Evolutionary conservation across 2,113 vertebrate genomes (phyloP).

Genomic region (Cyanoramphus novaezelandiae): DNA sequence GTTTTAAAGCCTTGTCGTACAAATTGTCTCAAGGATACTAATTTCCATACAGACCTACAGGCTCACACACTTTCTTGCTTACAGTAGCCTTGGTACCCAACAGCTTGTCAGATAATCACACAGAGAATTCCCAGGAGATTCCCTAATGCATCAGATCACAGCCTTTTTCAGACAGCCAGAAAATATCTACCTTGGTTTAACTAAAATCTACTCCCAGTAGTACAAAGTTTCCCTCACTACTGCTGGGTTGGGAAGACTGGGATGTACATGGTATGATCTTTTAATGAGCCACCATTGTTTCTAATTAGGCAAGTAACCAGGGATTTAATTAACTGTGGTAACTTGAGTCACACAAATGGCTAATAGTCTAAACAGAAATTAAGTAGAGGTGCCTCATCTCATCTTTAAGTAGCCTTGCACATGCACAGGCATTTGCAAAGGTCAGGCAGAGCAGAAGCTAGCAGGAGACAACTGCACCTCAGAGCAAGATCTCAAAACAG

Average conservation of each 20-base stretch:
- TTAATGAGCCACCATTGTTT: background rate
- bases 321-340: background rate
- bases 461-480: background rate
- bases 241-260: background rate
- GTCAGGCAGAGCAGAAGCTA: background rate
- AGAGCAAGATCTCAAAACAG: rapidly evolving
- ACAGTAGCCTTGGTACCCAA: background rate
- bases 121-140: background rate
- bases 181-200: background rate
- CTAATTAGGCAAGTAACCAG: slow-evolving; percentile 13
- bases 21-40: background rate
- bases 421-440: background rate
- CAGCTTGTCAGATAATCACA: background rate
- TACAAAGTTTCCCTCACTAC: background rate
- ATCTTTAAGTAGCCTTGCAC: background rate
- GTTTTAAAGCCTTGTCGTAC: background rate
- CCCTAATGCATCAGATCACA: background rate
- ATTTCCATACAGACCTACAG: background rate
- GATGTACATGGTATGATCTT: background rate
- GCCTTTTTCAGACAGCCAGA: background rate
- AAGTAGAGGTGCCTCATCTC: background rate
- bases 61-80: background rate
- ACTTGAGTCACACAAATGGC: background rate
- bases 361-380: background rate
- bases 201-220: background rate